Base-by-base conservation (phyloP, 1,140 invertebrate genomes). In the Zaprionus tsacasi region DNA sequence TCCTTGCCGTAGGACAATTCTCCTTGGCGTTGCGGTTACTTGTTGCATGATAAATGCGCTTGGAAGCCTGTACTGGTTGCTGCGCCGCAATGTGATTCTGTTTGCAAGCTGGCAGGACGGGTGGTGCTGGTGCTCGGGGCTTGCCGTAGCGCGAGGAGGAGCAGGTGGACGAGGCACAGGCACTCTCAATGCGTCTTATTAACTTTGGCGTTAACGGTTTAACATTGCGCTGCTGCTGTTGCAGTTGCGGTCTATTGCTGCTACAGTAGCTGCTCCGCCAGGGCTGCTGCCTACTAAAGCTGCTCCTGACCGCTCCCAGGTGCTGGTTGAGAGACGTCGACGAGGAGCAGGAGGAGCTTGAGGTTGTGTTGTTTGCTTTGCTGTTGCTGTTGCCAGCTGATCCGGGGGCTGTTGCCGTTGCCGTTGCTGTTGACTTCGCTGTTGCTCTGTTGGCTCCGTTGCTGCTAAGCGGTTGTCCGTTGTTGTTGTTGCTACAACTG, bases 181-280 rank as follows among this genome's bases (percentile, higher is more conserved):
- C 74, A 40, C 64, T 77, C 68, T 92, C 91, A 36, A 92, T 92
- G 59, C 91, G 83, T 10, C 91, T 79, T 17, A 91, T 88, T 7
- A 92, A 59, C 48, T 92, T 92, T 11, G 91, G 91, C 15, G 91
- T 92, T 35, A 92, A 48, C 8, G 91, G 91, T 30, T 92, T 91
- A 0, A 92, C 77, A 17, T 59, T 85, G 38, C 76, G 64, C 21
- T 76, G 63, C 36, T 71, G 55, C 36, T 74, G 45, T 56, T 72
- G 74, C 36, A 73, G 2, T 40, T 68, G 72, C 38, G 60, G 68
- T 15, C 81, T 70, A 33, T 71, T 90, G 57, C 78, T 81, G 72
- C 70, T 90, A 76, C 85, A 90, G 65, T 78, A 89, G 61, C 80
- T 88, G 74, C 83, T 92, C 12, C 91, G 76, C 81, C 87, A 88